Evolutionary conservation across 2,113 vertebrate genomes (phyloP), one percentile per base, ranked within the genome.

Genomic region (Thryonomys swinderianus): DNA sequence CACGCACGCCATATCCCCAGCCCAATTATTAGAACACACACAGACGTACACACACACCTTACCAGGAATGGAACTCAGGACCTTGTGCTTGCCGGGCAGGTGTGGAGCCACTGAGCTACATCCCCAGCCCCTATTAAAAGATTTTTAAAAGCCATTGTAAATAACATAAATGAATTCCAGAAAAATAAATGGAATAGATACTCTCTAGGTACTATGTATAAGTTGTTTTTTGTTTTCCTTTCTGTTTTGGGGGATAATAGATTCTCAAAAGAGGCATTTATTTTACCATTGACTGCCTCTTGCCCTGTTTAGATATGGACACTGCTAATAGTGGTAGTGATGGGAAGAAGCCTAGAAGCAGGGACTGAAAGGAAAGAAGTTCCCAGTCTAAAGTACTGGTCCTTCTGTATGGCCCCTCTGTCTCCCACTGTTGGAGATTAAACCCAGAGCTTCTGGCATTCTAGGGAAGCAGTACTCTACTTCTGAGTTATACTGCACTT

Each of bases 121-220:
- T 51, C 74, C 74, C 27, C 30, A 78, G 30, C 27, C 74, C 45
- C 85, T 61, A 85, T 23, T 55, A 55, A 3, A 40, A 37, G 57
- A 0, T 66, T 85, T 95, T 88, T 91, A 71, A 79, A 69, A 59
- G 8, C 21, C 13, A n/a, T 57, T 88, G 34, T 85, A 85, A 88
- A 3, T 87, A 32, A 23, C 53, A 66, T 73, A 81, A 45, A 34
- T 88, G 53, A 93, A 94, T 95, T 93, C 17, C 48, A 88, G 40
- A 88, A 94, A 91, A 92, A 82, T 85, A 79, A 93, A 83, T n/a
- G 13, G 67, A 90, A 37, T 57, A 82, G 79, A 85, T 57, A 74
- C 12, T 76, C 17, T 8, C 8, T 80, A 0, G 64, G 7, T 18
- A 48, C 20, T 84, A 23, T 83, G 64, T 37, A 40, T 92, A 73